Conservation (phyloP, 2,113 vertebrate species). For the Albula goreensis region DNA sequence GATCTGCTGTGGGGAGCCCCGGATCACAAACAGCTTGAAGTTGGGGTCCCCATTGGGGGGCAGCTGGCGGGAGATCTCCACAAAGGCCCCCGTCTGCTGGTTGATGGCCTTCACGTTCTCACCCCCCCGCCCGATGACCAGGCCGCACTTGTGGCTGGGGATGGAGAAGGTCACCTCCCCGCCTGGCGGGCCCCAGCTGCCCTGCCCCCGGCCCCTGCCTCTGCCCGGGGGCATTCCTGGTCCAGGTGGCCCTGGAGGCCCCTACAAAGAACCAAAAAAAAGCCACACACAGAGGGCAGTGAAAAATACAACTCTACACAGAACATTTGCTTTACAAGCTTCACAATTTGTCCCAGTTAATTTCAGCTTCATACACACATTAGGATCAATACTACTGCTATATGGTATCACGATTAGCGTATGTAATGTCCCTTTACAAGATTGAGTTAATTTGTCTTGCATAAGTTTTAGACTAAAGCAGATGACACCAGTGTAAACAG, state of each 20-base stretch:
- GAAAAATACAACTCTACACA: background rate
- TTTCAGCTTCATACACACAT: no score
- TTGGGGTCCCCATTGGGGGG: conserved; percentile 91
- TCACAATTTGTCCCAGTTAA: no score
- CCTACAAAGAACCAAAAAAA: conserved; percentile 49
- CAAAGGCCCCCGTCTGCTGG: conserved; percentile 91
- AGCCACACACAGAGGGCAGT: background rate
- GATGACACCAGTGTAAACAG: no score
- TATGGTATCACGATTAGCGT: no score
- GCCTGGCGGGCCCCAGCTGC: conserved; percentile 85
- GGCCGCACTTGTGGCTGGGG: conserved; percentile 87
- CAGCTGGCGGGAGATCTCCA: conserved; percentile 87
- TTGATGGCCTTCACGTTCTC: conserved; percentile 92
- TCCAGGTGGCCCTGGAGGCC: conserved; percentile 79
- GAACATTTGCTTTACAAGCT: no score
- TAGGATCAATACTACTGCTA: no score
- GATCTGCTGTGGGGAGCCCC: conserved; percentile 87
- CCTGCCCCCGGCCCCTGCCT: conserved; percentile 81
- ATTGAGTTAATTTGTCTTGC: no score
- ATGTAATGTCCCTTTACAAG: no score
- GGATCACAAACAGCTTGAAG: conserved; percentile 87
- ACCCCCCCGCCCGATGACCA: conserved; percentile 89
- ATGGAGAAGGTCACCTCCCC: conserved; percentile 90
- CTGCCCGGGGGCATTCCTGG: conserved; percentile 81
- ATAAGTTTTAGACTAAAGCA: no score